Evolutionary conservation across 1,140 invertebrate species (phyloP).

Genomic region (Drosophila guanche): DNA sequence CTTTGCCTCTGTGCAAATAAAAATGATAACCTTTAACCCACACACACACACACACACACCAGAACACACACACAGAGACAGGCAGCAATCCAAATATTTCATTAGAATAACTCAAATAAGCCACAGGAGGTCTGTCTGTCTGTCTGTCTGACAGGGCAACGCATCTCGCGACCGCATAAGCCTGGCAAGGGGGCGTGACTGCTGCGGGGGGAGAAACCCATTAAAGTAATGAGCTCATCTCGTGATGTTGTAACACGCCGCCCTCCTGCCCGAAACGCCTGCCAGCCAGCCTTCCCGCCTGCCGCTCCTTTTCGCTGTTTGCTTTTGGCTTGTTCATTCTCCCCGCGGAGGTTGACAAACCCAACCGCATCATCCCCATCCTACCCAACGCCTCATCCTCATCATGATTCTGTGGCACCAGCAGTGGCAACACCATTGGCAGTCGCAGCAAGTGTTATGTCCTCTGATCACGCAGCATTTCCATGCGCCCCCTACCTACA

Average conservation of each 20-base stretch:
- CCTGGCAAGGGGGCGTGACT: slow-evolving; percentile 5
- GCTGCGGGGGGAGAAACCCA: slow-evolving; percentile 44
- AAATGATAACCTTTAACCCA: slow-evolving; percentile 55
- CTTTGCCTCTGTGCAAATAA: slow-evolving; percentile 31
- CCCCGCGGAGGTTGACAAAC: slow-evolving; percentile 67
- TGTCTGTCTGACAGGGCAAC: slow-evolving; percentile 9
- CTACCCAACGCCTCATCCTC: neutral
- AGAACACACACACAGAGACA: neutral
- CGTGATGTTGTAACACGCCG: slow-evolving; percentile 42
- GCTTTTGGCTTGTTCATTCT: slow-evolving; percentile 13
- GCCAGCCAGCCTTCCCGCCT: neutral
- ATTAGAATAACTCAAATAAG: slow-evolving; percentile 50
- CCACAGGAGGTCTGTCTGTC: slow-evolving; percentile 32
- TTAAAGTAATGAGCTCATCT: slow-evolving; percentile 80
- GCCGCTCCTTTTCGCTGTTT: slow-evolving; percentile 39
- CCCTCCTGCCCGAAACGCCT: neutral
- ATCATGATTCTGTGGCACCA: slow-evolving; percentile 2
- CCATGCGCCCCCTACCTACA: slow-evolving; percentile 9
- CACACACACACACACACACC: slow-evolving; percentile 10
- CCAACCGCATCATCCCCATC: slow-evolving; percentile 17
- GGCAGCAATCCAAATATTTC: slow-evolving; percentile 25
- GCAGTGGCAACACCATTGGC: slow-evolving; percentile 6
- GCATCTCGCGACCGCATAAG: slow-evolving; percentile 16
- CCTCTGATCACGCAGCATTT: slow-evolving; percentile 65
- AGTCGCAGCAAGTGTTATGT: slow-evolving; percentile 50